phyloP scores from a whole-genome alignment of 2,797 vertebrate genomes.

The Sebastes hubbsi region DNA sequence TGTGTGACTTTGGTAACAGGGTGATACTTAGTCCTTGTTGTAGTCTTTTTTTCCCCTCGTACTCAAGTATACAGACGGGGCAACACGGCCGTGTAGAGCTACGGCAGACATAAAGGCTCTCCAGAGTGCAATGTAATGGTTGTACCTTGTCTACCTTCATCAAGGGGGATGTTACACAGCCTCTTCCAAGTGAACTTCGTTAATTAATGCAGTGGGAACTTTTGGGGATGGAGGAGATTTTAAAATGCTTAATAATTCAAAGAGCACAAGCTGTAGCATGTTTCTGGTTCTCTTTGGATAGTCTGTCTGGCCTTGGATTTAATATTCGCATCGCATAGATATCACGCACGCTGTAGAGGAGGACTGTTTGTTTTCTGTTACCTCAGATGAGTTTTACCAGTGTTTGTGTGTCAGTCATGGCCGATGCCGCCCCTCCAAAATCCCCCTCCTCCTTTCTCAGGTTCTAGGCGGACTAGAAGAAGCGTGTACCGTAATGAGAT shows the following conservation, averaged over 20 bases:
- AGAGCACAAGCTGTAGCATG: conserved; percentile 76
- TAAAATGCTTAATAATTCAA: conserved; percentile 86
- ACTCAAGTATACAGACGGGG: conserved; percentile 12
- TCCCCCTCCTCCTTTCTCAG: conserved; percentile 24
- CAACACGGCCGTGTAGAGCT: background rate
- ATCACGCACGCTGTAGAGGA: background rate
- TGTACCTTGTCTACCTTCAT: conserved; percentile 63
- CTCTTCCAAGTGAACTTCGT: conserved; percentile 44
- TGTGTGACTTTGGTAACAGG: conserved; percentile 2
- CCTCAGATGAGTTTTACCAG: conserved; percentile 41
- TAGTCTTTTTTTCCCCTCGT: background rate
- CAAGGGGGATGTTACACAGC: conserved; percentile 53
- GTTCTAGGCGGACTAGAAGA: conserved; percentile 39
- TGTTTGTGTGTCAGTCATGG: conserved; percentile 45
- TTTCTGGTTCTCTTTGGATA: conserved; percentile 73
- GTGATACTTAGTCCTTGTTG: background rate
- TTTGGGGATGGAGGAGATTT: conserved; percentile 71
- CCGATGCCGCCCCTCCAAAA: background rate
- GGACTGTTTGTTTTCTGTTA: conserved; percentile 49
- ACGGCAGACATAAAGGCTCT: conserved; percentile 40
- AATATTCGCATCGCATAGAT: conserved; percentile 79
- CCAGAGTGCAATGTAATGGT: conserved; percentile 47
- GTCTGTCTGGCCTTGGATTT: conserved; percentile 70
- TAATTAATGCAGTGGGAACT: conserved; percentile 73
- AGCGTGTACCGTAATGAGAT: conserved; percentile 78